Conservation (phyloP, 2,888 invertebrate species). For the Pherbina coryleti region DNA sequence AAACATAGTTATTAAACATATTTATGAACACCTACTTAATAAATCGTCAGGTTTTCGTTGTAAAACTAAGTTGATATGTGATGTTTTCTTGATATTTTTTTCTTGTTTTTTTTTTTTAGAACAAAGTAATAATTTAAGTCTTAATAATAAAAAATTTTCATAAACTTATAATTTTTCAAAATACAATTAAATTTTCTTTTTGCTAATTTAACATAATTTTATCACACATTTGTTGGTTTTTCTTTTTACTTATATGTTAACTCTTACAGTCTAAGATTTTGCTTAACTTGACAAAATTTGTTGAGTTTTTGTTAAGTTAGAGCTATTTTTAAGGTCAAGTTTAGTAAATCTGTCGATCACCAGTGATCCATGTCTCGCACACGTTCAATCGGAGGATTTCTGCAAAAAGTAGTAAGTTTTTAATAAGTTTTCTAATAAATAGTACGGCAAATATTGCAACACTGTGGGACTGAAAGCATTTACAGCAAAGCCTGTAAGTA, state of each 20-base stretch:
- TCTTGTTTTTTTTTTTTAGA: not conserved
- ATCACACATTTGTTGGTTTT: slow-evolving; percentile 59
- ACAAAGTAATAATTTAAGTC: not conserved
- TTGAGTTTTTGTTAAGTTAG: slow-evolving; percentile 15
- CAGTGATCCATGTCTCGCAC: slow-evolving; percentile 68
- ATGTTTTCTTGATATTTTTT: not conserved
- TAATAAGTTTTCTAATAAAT: not conserved
- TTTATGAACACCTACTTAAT: slow-evolving; percentile 15
- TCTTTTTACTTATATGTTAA: slow-evolving; percentile 35
- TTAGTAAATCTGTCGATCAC: slow-evolving; percentile 54
- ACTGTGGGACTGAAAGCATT: not conserved
- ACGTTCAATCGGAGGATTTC: slow-evolving; percentile 68
- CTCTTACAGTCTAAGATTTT: not conserved
- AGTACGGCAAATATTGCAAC: not conserved
- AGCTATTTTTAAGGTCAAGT: slow-evolving; percentile 21
- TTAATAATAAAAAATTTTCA: not conserved
- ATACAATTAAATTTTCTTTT: not conserved
- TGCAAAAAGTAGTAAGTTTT: slow-evolving; percentile 47
- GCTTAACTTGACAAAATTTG: slow-evolving; percentile 23
- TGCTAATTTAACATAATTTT: slow-evolving; percentile 43
- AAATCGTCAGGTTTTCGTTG: not conserved
- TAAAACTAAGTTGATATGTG: not conserved
- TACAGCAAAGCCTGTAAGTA: not conserved
- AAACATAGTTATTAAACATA: not conserved
- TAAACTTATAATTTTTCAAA: not conserved